phyloP scores from a whole-genome alignment of 2,113 vertebrate genomes.

The Trematocara zebra region DNA sequence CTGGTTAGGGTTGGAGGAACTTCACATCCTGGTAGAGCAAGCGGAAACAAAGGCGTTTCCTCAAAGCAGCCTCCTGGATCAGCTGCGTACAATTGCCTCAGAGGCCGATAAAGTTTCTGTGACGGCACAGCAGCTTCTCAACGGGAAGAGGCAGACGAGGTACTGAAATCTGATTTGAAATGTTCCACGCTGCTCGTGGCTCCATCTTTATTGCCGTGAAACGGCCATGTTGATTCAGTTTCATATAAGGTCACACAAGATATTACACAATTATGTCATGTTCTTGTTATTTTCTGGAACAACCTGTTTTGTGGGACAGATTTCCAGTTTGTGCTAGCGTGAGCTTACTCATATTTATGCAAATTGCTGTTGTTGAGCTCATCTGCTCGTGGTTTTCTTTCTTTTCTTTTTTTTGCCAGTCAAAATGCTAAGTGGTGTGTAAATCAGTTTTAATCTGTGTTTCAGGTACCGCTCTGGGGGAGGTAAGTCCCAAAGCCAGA shows the following conservation, averaged over 20 bases:
- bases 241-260: not conserved
- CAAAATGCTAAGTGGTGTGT: not conserved
- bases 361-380: not conserved
- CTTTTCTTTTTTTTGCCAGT: not conserved
- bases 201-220: not conserved
- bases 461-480: conserved; percentile 89
- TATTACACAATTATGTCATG: not conserved
- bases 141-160: conserved; percentile 94
- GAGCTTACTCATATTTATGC: not conserved
- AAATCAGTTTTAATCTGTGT: not conserved
- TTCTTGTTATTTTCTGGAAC: not conserved
- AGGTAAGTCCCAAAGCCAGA: conserved; percentile 88
- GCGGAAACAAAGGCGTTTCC: conserved; percentile 85
- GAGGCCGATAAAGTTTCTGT: conserved; percentile 89
- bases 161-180: conserved; percentile 25
- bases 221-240: not conserved
- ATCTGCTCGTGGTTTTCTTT: not conserved
- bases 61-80: conserved; percentile 79
- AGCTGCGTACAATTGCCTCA: conserved; percentile 77
- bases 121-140: conserved; percentile 92
- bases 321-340: not conserved
- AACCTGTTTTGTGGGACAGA: not conserved
- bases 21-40: conserved; percentile 85
- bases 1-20: conserved; percentile 80
- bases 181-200: not conserved